Evolutionary conservation across 1,140 invertebrate species (phyloP).

Genomic region (Vanessa atalanta): DNA sequence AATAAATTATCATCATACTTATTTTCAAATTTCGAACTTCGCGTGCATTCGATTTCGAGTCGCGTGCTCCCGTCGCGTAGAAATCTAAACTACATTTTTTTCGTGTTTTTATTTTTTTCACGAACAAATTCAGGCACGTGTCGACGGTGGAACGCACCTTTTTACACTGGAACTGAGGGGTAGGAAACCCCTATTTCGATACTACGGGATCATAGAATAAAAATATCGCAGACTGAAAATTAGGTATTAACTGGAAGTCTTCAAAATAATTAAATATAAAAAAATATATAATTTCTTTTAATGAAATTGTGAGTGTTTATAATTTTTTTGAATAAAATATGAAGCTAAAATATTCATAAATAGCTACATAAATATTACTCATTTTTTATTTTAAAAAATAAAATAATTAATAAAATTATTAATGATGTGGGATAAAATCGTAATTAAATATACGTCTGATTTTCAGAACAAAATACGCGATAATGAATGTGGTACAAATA

Average conservation of each 20-base stretch:
- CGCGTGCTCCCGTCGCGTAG: constrained; percentile 46
- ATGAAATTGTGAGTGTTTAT: too few species aligned
- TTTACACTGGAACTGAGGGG: constrained; percentile 62
- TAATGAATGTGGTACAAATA: constrained; percentile 34
- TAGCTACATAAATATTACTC: too few species aligned
- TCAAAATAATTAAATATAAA: too few species aligned
- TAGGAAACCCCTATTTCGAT: constrained; percentile 63
- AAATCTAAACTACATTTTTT: constrained; percentile 62
- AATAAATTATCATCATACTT: constrained; percentile 30
- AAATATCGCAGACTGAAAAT: constrained; percentile 12
- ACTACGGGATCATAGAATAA: constrained; percentile 64
- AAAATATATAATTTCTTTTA: too few species aligned
- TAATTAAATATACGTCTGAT: background rate
- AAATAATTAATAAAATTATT: too few species aligned
- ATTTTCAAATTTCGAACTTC: constrained; percentile 30
- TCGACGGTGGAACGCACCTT: constrained; percentile 41
- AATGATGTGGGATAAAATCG: too few species aligned
- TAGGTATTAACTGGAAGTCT: background rate
- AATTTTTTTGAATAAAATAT: too few species aligned
- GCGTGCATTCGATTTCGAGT: constrained; percentile 34
- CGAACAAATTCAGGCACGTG: constrained; percentile 35
- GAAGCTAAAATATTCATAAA: too few species aligned
- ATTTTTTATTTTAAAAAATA: too few species aligned
- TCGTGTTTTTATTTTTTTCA: constrained; percentile 49
- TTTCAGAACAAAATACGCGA: background rate